phyloP scores from a whole-genome alignment of 2,888 invertebrate species.

The Chloromyia formosa region DNA sequence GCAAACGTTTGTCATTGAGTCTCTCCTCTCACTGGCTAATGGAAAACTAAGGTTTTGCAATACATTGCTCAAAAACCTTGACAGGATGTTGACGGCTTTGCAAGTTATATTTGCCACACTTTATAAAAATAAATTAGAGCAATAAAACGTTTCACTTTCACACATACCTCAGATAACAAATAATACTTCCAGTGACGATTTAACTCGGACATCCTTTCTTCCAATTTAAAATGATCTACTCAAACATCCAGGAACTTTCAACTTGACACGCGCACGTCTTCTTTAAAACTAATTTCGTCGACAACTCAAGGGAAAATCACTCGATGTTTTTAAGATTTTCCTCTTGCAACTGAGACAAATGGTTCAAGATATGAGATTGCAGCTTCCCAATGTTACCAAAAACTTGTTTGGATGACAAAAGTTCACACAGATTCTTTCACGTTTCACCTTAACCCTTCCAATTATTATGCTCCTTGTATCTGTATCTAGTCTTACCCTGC shows the following conservation, averaged over 20 bases:
- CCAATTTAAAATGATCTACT: background rate
- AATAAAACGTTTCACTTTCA: no score
- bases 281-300: slow-evolving; percentile 9
- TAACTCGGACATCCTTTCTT: no score
- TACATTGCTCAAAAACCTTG: slow-evolving; percentile 29
- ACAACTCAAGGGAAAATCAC: background rate
- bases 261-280: slow-evolving; percentile 24
- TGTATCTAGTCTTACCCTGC: background rate
- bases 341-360: no score
- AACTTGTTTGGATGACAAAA: slow-evolving; percentile 35
- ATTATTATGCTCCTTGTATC: slow-evolving; percentile 8
- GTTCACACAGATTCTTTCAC: slow-evolving; percentile 30
- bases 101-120: background rate
- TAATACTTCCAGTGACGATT: background rate
- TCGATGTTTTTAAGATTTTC: no score
- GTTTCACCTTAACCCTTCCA: slow-evolving; percentile 32
- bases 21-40: no score
- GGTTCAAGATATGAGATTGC: no score
- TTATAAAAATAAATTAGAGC: no score
- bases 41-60: slow-evolving; percentile 25
- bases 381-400: background rate
- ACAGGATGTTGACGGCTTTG: slow-evolving; percentile 4
- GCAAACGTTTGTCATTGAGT: no score
- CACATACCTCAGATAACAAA: slow-evolving; percentile 14
- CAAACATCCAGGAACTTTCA: background rate